A percentile compares a stretch with the other conserved stretches of the same genome.
These are phyloP conservation scores for Drosophila merina DNA, from an alignment of 2,888 invertebrate genomes.

Conservation along the genomic window DNA sequence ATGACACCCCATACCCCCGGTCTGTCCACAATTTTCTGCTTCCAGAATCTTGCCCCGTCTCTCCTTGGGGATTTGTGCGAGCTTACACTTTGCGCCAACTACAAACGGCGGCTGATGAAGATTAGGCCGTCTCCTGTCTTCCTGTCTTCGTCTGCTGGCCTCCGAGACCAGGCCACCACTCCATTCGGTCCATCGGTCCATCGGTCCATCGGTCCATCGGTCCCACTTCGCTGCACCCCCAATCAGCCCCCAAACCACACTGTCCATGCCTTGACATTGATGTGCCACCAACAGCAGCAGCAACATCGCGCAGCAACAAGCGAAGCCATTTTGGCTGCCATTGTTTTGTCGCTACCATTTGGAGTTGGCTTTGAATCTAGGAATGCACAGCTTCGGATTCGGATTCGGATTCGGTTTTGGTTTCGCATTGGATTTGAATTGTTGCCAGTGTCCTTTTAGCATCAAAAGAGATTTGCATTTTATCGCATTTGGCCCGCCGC, in stretches of 20 bases:
- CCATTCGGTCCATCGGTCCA: constrained; percentile 8
- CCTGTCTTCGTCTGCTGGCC: constrained; percentile 20
- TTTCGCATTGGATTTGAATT: constrained; percentile 36
- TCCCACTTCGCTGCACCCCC: neutral
- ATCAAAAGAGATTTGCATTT: constrained; percentile 79
- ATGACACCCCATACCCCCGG: constrained; percentile 3
- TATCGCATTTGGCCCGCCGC: constrained; percentile 70
- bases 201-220: neutral
- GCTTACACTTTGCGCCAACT: constrained; percentile 75
- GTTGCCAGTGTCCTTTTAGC: constrained; percentile 70
- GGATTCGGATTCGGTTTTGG: constrained; percentile 31
- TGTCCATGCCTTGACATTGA: constrained; percentile 57
- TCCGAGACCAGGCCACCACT: constrained; percentile 12
- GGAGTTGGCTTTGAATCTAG: constrained; percentile 33
- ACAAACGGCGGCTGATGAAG: constrained; percentile 81
- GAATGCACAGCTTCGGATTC: constrained; percentile 24
- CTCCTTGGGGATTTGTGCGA: constrained; percentile 75
- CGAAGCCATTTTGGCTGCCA: constrained; percentile 64
- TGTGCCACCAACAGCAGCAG: constrained; percentile 65
- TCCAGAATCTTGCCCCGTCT: constrained; percentile 3
- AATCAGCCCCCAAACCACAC: constrained; percentile 10
- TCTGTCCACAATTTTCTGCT: neutral
- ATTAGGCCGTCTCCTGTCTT: constrained; percentile 64
- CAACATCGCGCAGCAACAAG: constrained; percentile 39
- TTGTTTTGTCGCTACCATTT: constrained; percentile 60